A percentile compares a stretch with the other conserved stretches of the same genome.
Conservation (phyloP, 92 coral and sea anemone genomes). For the Paragorgia papillata region DNA sequence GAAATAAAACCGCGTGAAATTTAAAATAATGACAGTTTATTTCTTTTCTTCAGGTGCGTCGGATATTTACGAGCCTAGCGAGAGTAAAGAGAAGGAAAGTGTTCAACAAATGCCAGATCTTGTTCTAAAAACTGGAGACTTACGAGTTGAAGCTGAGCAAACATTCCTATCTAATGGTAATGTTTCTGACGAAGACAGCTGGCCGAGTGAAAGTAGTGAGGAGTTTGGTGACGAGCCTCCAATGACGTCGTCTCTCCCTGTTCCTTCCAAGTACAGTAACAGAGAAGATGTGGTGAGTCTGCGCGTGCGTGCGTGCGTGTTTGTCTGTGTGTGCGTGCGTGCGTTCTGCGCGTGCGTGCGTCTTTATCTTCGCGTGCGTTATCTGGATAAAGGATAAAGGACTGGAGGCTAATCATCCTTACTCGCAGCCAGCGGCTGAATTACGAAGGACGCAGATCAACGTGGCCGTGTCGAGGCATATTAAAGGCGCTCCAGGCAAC, state of each 20-base stretch:
- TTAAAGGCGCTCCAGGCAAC: too few relatives aligned
- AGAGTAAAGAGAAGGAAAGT: neutral
- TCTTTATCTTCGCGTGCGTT: too few relatives aligned
- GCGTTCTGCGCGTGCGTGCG: too few relatives aligned
- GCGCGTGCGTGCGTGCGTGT: too few relatives aligned
- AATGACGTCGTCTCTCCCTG: constrained; percentile 61
- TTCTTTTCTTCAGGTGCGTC: neutral
- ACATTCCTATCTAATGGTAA: constrained; percentile 58
- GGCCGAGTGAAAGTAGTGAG: constrained; percentile 89
- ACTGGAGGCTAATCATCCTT: too few relatives aligned
- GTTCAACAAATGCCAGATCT: constrained; percentile 43
- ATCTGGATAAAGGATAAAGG: too few relatives aligned
- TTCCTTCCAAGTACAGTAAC: constrained; percentile 72
- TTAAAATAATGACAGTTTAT: too few relatives aligned
- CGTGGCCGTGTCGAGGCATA: too few relatives aligned
- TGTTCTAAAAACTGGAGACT: constrained; percentile 43
- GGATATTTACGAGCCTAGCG: neutral
- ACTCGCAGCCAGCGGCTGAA: too few relatives aligned
- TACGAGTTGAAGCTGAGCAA: constrained; percentile 28
- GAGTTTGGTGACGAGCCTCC: constrained; percentile 83
- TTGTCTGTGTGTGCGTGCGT: too few relatives aligned
- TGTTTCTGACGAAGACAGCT: constrained; percentile 60
- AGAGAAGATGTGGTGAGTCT: constrained; percentile 75
- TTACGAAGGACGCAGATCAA: too few relatives aligned
- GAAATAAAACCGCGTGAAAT: too few relatives aligned